Evolutionary conservation across 1,140 invertebrate genomes (phyloP).

Genomic region (Drosophila ercepeae): DNA sequence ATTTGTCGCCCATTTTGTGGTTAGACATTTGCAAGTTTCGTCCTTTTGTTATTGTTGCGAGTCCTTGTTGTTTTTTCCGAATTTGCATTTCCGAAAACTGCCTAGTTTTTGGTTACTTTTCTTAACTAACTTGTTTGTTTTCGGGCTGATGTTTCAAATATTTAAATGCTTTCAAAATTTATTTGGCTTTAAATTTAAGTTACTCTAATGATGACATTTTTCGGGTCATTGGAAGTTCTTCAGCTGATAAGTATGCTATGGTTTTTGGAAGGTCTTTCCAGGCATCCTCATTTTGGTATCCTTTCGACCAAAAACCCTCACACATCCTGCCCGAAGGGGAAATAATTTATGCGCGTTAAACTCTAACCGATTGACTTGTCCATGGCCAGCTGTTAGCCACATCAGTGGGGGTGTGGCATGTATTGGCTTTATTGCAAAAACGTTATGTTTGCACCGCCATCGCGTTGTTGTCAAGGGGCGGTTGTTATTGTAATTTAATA

Average conservation of each 20-base stretch:
- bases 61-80: conserved; percentile 20
- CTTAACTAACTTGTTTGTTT: background rate
- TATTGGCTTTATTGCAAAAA: conserved; percentile 59
- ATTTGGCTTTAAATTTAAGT: too few species aligned
- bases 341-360: conserved; percentile 66
- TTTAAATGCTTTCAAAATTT: background rate
- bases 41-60: conserved; percentile 3
- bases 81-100: conserved; percentile 48
- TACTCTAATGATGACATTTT: too few species aligned
- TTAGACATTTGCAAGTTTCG: conserved; percentile 52
- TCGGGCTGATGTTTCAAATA: background rate
- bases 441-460: conserved; percentile 29
- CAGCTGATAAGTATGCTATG: conserved; percentile 55
- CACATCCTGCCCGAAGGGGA: background rate
- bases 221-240: too few species aligned
- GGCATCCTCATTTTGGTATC: too few species aligned
- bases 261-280: conserved; percentile 1
- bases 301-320: background rate
- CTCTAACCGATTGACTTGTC: conserved; percentile 66
- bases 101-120: background rate
- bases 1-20: conserved; percentile 78
- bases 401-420: conserved; percentile 14
- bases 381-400: conserved; percentile 36
- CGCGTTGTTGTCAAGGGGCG: conserved; percentile 24
- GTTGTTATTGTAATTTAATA: conserved; percentile 81